These are phyloP conservation scores for Chaetodon trifasciatus DNA, from an alignment of 2,797 vertebrate species.

Conservation along the genomic window DNA sequence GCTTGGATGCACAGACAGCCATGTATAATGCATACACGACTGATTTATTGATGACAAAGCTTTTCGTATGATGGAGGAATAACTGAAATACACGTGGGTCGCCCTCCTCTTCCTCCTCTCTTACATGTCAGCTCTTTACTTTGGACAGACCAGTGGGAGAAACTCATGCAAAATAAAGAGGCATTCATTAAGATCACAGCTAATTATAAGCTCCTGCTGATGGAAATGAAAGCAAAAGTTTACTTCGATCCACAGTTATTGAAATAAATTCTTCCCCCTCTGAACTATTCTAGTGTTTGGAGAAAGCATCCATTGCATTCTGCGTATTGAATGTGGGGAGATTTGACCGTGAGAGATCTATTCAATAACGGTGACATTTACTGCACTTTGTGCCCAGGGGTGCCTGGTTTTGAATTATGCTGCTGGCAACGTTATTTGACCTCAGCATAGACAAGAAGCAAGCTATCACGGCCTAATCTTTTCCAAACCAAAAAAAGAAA, in stretches of 20 bases:
- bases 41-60: slow-evolving; percentile 87
- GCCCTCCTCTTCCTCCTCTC: slow-evolving; percentile 29
- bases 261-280: background rate
- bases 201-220: background rate
- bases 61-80: slow-evolving; percentile 79
- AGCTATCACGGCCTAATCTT: slow-evolving; percentile 45
- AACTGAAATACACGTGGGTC: slow-evolving; percentile 75
- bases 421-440: slow-evolving; percentile 80
- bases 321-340: slow-evolving; percentile 37
- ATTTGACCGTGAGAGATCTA: slow-evolving; percentile 74
- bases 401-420: slow-evolving; percentile 82
- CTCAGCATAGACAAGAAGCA: slow-evolving; percentile 68
- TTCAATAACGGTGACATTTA: slow-evolving; percentile 77
- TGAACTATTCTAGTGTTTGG: background rate
- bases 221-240: slow-evolving; percentile 21
- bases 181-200: background rate
- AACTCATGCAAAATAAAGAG: background rate
- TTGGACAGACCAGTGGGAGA: slow-evolving; percentile 2
- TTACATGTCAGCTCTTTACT: slow-evolving; percentile 50
- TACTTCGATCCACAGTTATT: background rate
- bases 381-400: slow-evolving; percentile 74
- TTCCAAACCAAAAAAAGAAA: slow-evolving; percentile 25
- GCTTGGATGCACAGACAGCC: slow-evolving; percentile 71
- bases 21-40: slow-evolving; percentile 82
- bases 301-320: slow-evolving; percentile 29